A percentile compares a stretch with the other conserved stretches of the same genome.
These are phyloP conservation scores for Nasonia oneida DNA, from an alignment of 2,888 invertebrate genomes.

Conservation along the genomic window DNA sequence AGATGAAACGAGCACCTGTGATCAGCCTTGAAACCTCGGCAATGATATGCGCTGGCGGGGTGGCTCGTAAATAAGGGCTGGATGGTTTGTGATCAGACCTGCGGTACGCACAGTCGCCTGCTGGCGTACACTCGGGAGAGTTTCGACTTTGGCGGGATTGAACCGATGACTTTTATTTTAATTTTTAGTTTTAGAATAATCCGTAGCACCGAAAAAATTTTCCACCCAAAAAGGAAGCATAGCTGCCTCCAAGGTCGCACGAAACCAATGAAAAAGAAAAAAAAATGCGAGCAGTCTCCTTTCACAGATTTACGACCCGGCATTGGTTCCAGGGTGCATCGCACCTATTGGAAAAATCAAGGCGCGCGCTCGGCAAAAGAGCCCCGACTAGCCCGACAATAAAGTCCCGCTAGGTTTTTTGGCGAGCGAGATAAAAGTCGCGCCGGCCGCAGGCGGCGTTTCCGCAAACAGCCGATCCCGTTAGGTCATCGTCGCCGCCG, in stretches of 20 bases:
- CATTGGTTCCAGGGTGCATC: slow-evolving; percentile 42
- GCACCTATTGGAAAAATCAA: slow-evolving; percentile 21
- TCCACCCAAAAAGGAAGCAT: slow-evolving; percentile 13
- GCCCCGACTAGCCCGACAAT: slow-evolving; percentile 24
- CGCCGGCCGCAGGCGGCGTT: slow-evolving; percentile 58
- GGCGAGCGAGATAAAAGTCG: slow-evolving; percentile 53
- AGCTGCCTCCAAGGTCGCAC: slow-evolving; percentile 38
- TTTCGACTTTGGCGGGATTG: background rate
- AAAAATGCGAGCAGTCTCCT: slow-evolving; percentile 26
- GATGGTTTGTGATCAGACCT: background rate
- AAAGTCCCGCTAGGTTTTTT: slow-evolving; percentile 53
- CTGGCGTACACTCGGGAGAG: background rate
- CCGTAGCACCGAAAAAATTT: background rate
- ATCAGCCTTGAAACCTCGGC: background rate
- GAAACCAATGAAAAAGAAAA: slow-evolving; percentile 6
- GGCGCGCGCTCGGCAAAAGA: background rate
- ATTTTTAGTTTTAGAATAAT: too few species aligned
- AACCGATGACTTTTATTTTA: too few species aligned
- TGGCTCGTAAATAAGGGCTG: background rate
- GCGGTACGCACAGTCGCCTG: too few species aligned
- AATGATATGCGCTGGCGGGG: background rate
- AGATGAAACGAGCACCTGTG: slow-evolving; percentile 47
- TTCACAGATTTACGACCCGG: slow-evolving; percentile 55
- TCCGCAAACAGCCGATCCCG: slow-evolving; percentile 71
- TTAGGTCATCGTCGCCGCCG: slow-evolving; percentile 64